These are phyloP conservation scores for Eugnorisma glareosa DNA, from an alignment of 2,888 invertebrate species.

Conservation along the genomic window DNA sequence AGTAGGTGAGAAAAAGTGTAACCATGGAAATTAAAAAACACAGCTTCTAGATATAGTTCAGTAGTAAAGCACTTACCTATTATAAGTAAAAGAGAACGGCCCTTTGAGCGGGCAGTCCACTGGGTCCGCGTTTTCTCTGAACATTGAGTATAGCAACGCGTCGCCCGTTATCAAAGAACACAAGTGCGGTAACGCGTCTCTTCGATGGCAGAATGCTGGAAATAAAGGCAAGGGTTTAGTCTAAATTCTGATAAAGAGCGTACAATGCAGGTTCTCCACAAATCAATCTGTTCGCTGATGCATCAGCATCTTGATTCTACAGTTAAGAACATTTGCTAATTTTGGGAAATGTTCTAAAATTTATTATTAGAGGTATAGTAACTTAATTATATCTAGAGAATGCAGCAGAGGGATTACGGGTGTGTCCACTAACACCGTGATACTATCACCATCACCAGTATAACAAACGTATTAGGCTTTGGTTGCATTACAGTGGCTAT, in stretches of 20 bases:
- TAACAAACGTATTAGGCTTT: neutral
- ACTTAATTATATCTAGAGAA: neutral
- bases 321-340: no score
- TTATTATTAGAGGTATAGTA: neutral
- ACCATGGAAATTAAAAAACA: neutral
- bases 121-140: slow-evolving; percentile 96
- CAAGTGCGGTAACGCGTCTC: slow-evolving; percentile 94
- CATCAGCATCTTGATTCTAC: neutral
- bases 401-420: neutral
- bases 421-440: neutral
- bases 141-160: slow-evolving; percentile 96
- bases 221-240: slow-evolving; percentile 63
- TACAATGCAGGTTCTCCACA: neutral
- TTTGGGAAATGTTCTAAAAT: neutral
- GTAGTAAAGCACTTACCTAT: slow-evolving; percentile 86
- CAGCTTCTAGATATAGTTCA: neutral
- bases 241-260: neutral
- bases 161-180: slow-evolving; percentile 97
- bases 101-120: slow-evolving; percentile 96
- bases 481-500: neutral
- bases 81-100: slow-evolving; percentile 98
- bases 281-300: neutral
- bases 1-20: neutral
- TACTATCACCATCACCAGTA: no score
- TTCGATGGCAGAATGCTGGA: slow-evolving; percentile 94